Evolutionary conservation across 1,140 invertebrate genomes (phyloP).

Genomic region (Wiebesia pumilae): DNA sequence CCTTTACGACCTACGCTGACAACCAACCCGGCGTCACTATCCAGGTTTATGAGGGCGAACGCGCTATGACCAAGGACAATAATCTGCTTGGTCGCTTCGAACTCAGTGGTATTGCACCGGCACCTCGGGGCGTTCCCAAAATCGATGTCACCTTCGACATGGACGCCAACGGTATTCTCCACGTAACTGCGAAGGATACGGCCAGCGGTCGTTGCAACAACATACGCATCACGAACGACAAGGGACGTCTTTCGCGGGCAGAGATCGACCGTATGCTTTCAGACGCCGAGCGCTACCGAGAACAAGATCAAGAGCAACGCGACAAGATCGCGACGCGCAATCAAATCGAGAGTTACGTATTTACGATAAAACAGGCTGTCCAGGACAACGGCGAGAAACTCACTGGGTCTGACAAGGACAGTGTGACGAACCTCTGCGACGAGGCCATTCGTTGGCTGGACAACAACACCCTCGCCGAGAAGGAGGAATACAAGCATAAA

Average conservation of each 20-base stretch:
- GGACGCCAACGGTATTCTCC: too few species aligned
- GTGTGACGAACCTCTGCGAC: constrained; percentile 70
- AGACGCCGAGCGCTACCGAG: constrained; percentile 81
- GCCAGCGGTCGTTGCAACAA: constrained; percentile 75
- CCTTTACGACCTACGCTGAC: constrained; percentile 81
- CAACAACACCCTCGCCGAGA: constrained; percentile 82
- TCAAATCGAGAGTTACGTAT: constrained; percentile 82
- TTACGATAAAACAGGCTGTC: constrained; percentile 79
- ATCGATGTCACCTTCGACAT: too few species aligned
- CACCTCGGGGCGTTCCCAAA: too few species aligned
- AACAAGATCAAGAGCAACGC: constrained; percentile 77
- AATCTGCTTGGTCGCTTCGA: too few species aligned
- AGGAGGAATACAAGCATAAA: constrained; percentile 85
- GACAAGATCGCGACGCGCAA: constrained; percentile 81
- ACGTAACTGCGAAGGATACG: constrained; percentile 76
- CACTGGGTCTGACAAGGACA: constrained; percentile 65
- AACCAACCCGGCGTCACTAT: constrained; percentile 84
- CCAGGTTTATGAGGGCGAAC: too few species aligned
- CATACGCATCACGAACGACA: constrained; percentile 78
- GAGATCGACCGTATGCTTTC: constrained; percentile 80
- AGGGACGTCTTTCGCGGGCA: constrained; percentile 75
- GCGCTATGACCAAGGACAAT: too few species aligned
- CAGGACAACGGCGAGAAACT: constrained; percentile 68
- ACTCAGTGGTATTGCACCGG: too few species aligned
- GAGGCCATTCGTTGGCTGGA: constrained; percentile 77